A percentile compares a stretch with the other conserved stretches of the same genome.
Evolutionary conservation across 2,888 invertebrate species (phyloP).

Genomic region (Trimorus sp.): DNA sequence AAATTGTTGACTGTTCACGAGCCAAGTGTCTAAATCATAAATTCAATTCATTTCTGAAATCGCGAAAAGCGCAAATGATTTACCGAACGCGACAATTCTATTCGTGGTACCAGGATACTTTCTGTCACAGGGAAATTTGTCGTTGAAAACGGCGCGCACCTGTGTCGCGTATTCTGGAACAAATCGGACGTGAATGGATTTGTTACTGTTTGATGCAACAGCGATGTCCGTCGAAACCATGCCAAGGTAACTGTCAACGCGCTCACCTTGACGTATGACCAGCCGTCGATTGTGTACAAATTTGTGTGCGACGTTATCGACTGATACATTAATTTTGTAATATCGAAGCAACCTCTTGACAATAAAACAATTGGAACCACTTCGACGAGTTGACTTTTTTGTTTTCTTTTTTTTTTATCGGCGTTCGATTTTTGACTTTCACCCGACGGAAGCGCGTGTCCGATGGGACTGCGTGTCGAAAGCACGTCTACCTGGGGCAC

Average conservation of each 20-base stretch:
- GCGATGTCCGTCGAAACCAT: conserved; percentile 39
- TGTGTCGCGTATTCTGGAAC: conserved; percentile 13
- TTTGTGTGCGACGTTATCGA: conserved; percentile 54
- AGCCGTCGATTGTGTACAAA: conserved; percentile 57
- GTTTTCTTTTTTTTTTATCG: background rate
- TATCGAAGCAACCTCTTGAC: conserved; percentile 19
- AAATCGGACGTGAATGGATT: conserved; percentile 41
- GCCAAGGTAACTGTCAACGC: conserved; percentile 29
- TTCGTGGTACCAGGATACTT: no score
- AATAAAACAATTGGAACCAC: background rate
- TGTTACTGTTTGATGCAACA: conserved; percentile 44
- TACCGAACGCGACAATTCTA: no score
- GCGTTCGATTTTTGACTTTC: conserved; percentile 39
- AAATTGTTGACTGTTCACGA: no score
- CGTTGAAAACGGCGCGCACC: background rate
- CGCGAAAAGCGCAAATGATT: no score
- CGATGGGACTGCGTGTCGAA: conserved; percentile 67
- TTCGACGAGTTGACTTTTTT: no score
- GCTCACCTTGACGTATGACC: conserved; percentile 37
- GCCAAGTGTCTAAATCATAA: no score
- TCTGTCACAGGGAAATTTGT: conserved; percentile 11
- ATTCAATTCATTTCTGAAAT: no score
- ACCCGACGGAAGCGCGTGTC: conserved; percentile 24
- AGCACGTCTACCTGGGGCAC: conserved; percentile 55
- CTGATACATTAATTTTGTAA: conserved; percentile 55